Base-by-base conservation (phyloP, 2,888 invertebrate genomes). In the Papilio protenor region DNA sequence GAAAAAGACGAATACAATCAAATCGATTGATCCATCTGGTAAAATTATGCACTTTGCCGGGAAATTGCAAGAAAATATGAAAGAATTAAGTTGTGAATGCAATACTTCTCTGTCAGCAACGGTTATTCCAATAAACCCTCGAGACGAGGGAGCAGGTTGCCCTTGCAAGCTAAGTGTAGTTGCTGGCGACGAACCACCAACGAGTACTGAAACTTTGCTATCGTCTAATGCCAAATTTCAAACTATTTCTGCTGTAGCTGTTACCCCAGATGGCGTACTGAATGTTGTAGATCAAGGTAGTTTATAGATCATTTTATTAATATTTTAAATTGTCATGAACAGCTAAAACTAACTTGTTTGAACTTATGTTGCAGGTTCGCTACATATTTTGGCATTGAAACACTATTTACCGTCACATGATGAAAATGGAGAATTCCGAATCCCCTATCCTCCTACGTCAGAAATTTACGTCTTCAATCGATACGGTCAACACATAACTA, bases 401-500 rank as follows among this genome's bases (percentile, higher is more conserved):
- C 98, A 98, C 83, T 98, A 98, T 88, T 92, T 98, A 80, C 98
- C 98, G 33, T 96, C 96, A 49, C 98, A 98, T 84, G 98, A 98
- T 87, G 97, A 97, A 89, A 97, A 97, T 86, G 97, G 98, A 52
- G 98, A 98, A 89, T 99, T 98, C 87, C 97, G 98, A 89, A 98
- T 99, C 85, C 98, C 98, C 2, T 98, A 98, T 88, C 98, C 99
- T 61, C 98, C 98, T 16, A 97, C 98, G 0, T 98, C 98, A 82
- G 99, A 99, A 93, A 96, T 99, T 80, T 98, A 98, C 87, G 97
- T 98, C 1, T 98, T 98, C 91, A 98, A 98, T 91, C 96, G 98
- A 45, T 98, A 98, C 87, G 99, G 99, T 1, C 99, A 99, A 90
- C 99, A 99, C 91, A 97, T 98, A 45, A 97, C 97, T 45, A 99